These are phyloP conservation scores for Indicator indicator DNA, from an alignment of 2,113 vertebrate genomes.

Conservation along the genomic window DNA sequence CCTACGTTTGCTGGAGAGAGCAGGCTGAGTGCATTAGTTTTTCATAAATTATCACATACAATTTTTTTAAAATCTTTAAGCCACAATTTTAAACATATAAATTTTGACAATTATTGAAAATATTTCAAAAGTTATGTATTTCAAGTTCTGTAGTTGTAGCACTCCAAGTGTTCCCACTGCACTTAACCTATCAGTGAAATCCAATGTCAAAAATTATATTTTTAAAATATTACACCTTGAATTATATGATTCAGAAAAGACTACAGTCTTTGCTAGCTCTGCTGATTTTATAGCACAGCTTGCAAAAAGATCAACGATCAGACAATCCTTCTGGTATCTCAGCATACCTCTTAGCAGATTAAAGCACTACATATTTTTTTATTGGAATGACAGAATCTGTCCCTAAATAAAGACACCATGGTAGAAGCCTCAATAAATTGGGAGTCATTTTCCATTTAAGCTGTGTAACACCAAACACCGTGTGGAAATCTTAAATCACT, in stretches of 20 bases:
- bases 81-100: not conserved
- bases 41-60: not conserved
- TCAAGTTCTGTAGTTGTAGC: not conserved
- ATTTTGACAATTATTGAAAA: not conserved
- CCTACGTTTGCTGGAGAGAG: not conserved
- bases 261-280: not conserved
- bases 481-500: conserved; percentile 14
- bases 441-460: not conserved
- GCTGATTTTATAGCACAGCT: conserved; percentile 13
- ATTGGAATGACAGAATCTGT: not conserved
- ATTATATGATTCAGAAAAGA: not conserved
- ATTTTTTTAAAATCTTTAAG: not conserved
- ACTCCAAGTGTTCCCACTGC: not conserved
- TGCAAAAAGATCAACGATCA: conserved; percentile 9
- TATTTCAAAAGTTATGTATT: not conserved
- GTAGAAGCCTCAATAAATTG: not conserved
- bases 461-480: not conserved
- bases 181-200: not conserved
- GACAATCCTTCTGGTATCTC: not conserved
- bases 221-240: not conserved
- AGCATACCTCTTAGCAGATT: not conserved
- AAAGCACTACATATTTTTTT: conserved; percentile 33
- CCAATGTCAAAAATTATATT: not conserved
- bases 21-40: not conserved
- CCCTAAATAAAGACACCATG: not conserved